Evolutionary conservation across 2,888 invertebrate species (phyloP).

Genomic region (Physocephala rufipes): DNA sequence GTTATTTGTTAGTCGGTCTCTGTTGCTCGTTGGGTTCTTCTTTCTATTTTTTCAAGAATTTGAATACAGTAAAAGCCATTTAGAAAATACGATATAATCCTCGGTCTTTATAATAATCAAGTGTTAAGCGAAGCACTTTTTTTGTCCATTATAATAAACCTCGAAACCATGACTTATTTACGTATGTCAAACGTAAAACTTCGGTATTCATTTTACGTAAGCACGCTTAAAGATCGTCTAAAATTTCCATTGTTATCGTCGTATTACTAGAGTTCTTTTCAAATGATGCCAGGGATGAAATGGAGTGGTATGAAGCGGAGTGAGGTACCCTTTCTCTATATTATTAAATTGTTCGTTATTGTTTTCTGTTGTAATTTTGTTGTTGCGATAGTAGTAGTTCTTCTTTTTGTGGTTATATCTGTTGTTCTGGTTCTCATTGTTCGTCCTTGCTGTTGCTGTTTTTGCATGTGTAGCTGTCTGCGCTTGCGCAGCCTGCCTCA

Average conservation of each 20-base stretch:
- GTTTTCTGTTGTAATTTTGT: neutral
- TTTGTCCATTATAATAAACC: conserved; percentile 2
- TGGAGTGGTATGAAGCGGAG: neutral
- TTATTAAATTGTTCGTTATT: neutral
- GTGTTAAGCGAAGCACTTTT: neutral
- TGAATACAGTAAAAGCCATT: too few species aligned
- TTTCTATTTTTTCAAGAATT: too few species aligned
- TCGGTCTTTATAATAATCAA: neutral
- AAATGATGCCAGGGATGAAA: neutral
- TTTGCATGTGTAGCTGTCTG: conserved; percentile 1
- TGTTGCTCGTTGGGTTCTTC: too few species aligned
- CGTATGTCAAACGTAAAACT: neutral
- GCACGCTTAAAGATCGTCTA: conserved; percentile 13
- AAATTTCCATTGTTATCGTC: conserved; percentile 17
- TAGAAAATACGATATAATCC: too few species aligned
- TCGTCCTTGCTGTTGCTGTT: too few species aligned
- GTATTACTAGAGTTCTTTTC: conserved; percentile 4
- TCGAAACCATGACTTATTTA: conserved; percentile 5
- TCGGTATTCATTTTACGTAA: neutral
- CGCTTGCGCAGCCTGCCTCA: conserved; percentile 7
- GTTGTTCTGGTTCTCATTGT: too few species aligned
- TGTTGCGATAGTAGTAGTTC: neutral
- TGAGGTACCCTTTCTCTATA: neutral
- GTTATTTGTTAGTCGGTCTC: too few species aligned
- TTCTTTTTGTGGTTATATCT: too few species aligned